Evolutionary conservation across 2,113 vertebrate species (phyloP).

Genomic region (Motacilla alba): DNA sequence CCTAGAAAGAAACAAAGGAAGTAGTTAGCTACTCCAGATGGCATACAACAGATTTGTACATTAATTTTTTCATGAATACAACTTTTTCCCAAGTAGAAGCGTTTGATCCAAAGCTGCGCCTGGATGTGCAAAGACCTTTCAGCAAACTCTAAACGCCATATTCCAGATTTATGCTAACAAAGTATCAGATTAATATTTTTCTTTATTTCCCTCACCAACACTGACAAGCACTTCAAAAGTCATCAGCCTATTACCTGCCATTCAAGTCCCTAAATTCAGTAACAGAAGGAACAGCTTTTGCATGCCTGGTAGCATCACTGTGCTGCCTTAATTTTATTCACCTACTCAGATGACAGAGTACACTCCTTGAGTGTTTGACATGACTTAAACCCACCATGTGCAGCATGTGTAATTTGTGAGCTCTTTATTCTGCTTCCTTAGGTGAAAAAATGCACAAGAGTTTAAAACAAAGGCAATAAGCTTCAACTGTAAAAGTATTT

Average conservation of each 20-base stretch:
- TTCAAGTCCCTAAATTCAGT: not conserved
- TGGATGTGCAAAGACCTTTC: not conserved
- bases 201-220: not conserved
- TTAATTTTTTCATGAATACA: not conserved
- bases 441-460: not conserved
- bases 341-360: not conserved
- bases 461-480: not conserved
- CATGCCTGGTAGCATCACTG: not conserved
- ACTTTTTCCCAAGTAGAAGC: not conserved
- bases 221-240: not conserved
- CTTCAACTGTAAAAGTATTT: not conserved
- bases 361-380: not conserved
- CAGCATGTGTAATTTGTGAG: not conserved
- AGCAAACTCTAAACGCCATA: not conserved
- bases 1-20: constrained; percentile 50
- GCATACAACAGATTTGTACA: not conserved
- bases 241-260: not conserved
- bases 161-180: not conserved
- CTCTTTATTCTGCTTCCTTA: not conserved
- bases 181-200: not conserved
- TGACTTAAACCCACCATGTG: not conserved
- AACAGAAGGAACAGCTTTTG: not conserved
- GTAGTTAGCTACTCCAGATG: constrained; percentile 15
- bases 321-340: not conserved
- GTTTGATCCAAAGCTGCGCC: not conserved